Base-by-base conservation (phyloP, 2,797 vertebrate genomes). In the Crenuchus spilurus region DNA sequence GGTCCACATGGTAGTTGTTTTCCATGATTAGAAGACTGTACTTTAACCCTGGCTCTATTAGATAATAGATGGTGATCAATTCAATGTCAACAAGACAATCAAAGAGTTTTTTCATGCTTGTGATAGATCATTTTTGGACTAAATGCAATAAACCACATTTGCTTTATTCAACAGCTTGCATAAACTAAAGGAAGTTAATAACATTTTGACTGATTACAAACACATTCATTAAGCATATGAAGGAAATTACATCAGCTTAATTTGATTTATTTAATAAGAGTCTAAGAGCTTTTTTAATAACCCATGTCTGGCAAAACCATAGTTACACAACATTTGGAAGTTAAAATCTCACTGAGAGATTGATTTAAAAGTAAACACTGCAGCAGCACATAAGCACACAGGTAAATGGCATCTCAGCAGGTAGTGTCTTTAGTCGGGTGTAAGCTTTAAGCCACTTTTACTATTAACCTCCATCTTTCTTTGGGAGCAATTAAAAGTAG, bases 401-500 rank as follows among this genome's bases (percentile, higher is more conserved):
- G 49, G 44, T 42, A 51, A 60, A 60, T 31, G 37, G 30, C 10
- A 3, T 33, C 48, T 70, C 54, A 63, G 61, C 64, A 44, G 70
- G 58, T 74, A n/a, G 20, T 46, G 55, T 33, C 54, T 71, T 58
- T 42, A 54, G 65, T 57, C 46, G 54, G 44, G 37, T 62, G 31
- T 41, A 22, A 70, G 74, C 76, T 79, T 48, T 46, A 42, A 61
- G 70, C 68, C 70, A 84, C 70, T 72, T 84, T 86, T 88, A 77
- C 78, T 76, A 83, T 82, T 85, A 77, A 83, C 80, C 73, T 75
- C 48, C 1, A 35, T 81, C 83, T 89, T 88, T 91, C 87, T 89
- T 81, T 86, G 90, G 88, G 89, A 91, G 84, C 87, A 91, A 92
- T 91, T 92, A 89, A 88, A 88, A 83, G 73, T 55, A 83, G 62